Conservation (phyloP, 2,888 invertebrate species). For the Mesorhabditis spiculigera region DNA sequence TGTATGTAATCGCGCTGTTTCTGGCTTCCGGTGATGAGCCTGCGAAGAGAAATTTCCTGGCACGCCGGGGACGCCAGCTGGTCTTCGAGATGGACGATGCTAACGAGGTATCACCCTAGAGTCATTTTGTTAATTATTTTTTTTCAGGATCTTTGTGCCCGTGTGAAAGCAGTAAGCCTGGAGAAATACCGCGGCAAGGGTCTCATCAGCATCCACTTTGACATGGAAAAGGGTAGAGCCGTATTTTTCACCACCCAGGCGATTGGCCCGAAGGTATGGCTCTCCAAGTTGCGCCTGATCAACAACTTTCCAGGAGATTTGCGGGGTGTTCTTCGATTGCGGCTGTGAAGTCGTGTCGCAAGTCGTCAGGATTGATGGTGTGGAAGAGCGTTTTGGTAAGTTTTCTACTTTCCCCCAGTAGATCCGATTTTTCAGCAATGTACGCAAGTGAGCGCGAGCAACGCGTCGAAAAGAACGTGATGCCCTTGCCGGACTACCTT, state of each 20-base stretch:
- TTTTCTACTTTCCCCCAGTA: constrained; percentile 1
- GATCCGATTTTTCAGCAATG: background rate
- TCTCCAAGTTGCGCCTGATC: background rate
- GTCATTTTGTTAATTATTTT: too few species aligned
- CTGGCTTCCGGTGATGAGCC: constrained; percentile 7
- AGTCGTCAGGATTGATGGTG: constrained; percentile 24
- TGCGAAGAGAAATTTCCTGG: background rate
- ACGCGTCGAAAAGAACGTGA: background rate
- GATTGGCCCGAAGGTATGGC: constrained; percentile 17
- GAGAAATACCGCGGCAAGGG: constrained; percentile 18
- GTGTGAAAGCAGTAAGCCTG: background rate
- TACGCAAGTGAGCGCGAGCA: constrained; percentile 6
- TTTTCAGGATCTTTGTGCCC: background rate
- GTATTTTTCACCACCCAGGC: constrained; percentile 24
- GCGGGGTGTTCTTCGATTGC: constrained; percentile 21
- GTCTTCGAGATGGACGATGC: constrained; percentile 3
- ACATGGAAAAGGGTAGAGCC: constrained; percentile 15
- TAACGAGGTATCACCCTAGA: background rate
- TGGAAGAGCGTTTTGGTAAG: constrained; percentile 30
- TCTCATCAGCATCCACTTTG: constrained; percentile 32
- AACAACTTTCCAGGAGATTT: constrained; percentile 21
- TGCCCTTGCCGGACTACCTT: background rate
- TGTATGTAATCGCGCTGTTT: constrained; percentile 23
- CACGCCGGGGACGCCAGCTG: background rate
- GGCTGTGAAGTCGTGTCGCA: constrained; percentile 31